Evolutionary conservation across 2,888 invertebrate species (phyloP), one percentile per base, ranked within the genome.

Genomic region (Acanthosepion esculentum): DNA sequence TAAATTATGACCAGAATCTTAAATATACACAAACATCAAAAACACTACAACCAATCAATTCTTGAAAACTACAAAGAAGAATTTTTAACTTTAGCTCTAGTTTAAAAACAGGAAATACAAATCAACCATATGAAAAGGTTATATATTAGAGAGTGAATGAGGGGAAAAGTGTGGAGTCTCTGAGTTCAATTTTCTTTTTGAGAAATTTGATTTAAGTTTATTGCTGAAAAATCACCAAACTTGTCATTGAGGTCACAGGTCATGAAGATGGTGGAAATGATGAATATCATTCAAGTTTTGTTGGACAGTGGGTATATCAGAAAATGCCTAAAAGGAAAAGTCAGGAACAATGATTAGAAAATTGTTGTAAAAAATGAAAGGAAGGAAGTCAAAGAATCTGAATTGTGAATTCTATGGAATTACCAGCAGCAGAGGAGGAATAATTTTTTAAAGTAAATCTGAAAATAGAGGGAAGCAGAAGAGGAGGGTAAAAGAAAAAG

Each of bases 191-290:
- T 78, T 78, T 78, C 78, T 29, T 78, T 41, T n/a, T 78, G 78
- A 78, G n/a, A 78, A 15, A 78, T 78, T 78, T 78, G n/a, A 78
- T 78, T 78, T 78, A 78, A 41, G 8, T 78, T 10, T 78, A n/a
- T 78, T n/a, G n/a, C n/a, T 78, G 78, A 78, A 78, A 78, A n/a
- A 78, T 78, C 78, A 78, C 78, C 78, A 78, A 78, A 78, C 78
- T 78, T 78, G 78, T 78, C n/a, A 78, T n/a, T 78, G n/a, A 18
- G 78, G 78, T 78, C 78, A n/a, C 7, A n/a, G n/a, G 78, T 7
- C 15, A 29, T 8, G n/a, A 29, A 78, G 7, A n/a, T 29, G 10
- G n/a, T 78, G 78, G 78, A 78, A 78, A 78, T 78, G n/a, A 78
- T n/a, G n/a, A n/a, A n/a, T 78, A n/a, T n/a, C 29, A n/a, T 78